phyloP scores from a whole-genome alignment of 2,797 vertebrate genomes.

The Gymnopithys bicolor region DNA sequence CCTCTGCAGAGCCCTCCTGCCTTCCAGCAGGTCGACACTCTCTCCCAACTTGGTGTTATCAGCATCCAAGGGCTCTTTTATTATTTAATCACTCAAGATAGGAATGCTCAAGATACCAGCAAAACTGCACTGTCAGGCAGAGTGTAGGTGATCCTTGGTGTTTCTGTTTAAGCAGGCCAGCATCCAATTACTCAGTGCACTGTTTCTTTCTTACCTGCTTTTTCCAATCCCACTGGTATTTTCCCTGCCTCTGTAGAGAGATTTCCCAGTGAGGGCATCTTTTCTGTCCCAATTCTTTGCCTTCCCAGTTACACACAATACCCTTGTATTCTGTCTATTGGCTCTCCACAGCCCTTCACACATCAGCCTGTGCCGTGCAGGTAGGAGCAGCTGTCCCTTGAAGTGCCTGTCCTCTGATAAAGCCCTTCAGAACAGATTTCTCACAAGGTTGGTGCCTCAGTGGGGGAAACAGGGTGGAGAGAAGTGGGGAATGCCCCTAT shows the following conservation, averaged over 20 bases:
- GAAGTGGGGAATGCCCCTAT: background rate
- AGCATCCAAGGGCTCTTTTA: background rate
- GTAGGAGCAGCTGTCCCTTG: background rate
- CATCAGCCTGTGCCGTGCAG: background rate
- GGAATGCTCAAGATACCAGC: background rate
- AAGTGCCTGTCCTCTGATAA: background rate
- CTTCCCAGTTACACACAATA: background rate
- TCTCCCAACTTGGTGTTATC: no score
- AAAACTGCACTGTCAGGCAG: background rate
- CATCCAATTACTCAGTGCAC: background rate
- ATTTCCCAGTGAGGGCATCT: background rate
- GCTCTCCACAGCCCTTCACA: background rate
- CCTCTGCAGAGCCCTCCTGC: no score
- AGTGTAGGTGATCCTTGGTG: background rate
- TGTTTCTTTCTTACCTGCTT: background rate
- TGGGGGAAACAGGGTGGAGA: background rate
- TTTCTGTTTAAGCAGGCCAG: slow-evolving; percentile 1
- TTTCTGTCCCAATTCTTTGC: background rate
- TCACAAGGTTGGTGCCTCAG: background rate
- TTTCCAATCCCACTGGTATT: slow-evolving; percentile 3
- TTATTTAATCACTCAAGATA: background rate
- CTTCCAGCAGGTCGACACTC: no score
- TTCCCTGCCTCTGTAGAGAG: background rate
- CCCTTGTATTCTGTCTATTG: background rate
- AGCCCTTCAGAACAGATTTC: background rate